Evolutionary conservation across 1,140 invertebrate genomes (phyloP).

Genomic region (Drosophila dunni): DNA sequence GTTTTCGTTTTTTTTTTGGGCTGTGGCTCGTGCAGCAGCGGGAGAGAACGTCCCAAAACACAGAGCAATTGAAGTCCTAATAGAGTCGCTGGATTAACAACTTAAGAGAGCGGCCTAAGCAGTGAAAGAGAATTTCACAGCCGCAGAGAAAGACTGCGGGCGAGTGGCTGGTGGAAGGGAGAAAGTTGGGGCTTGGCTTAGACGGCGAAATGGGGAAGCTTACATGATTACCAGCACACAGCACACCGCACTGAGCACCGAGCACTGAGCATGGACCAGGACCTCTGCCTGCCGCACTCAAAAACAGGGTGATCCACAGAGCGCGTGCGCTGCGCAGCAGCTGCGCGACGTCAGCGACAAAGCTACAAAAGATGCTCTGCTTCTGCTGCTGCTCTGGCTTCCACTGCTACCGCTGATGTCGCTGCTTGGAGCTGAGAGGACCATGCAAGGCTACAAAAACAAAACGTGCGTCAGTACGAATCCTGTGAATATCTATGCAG

Average conservation of each 20-base stretch:
- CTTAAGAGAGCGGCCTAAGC: constrained; percentile 45
- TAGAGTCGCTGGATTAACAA: constrained; percentile 62
- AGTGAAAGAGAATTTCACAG: constrained; percentile 1
- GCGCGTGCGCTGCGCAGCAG: constrained; percentile 77
- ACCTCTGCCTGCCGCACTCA: constrained; percentile 36
- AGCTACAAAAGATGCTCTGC: constrained; percentile 51
- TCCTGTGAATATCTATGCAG: constrained; percentile 82
- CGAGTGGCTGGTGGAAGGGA: neutral
- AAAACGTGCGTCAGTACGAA: constrained; percentile 75
- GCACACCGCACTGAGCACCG: constrained; percentile 1
- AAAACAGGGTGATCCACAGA: constrained; percentile 59
- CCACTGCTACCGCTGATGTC: constrained; percentile 14
- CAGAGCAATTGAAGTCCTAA: constrained; percentile 63
- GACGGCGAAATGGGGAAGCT: constrained; percentile 32
- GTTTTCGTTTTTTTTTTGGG: constrained; percentile 61
- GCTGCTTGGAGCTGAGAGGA: constrained; percentile 42
- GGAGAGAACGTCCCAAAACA: constrained; percentile 52
- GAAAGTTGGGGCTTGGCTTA: constrained; percentile 62
- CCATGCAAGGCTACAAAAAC: constrained; percentile 77
- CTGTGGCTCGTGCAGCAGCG: constrained; percentile 69
- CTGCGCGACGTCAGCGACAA: constrained; percentile 58
- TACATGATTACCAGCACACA: constrained; percentile 22
- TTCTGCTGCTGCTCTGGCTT: constrained; percentile 6
- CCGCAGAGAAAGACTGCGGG: neutral
- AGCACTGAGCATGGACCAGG: constrained; percentile 8